These are phyloP conservation scores for Drosophila nigromelanica DNA, from an alignment of 1,140 invertebrate genomes.

Conservation along the genomic window DNA sequence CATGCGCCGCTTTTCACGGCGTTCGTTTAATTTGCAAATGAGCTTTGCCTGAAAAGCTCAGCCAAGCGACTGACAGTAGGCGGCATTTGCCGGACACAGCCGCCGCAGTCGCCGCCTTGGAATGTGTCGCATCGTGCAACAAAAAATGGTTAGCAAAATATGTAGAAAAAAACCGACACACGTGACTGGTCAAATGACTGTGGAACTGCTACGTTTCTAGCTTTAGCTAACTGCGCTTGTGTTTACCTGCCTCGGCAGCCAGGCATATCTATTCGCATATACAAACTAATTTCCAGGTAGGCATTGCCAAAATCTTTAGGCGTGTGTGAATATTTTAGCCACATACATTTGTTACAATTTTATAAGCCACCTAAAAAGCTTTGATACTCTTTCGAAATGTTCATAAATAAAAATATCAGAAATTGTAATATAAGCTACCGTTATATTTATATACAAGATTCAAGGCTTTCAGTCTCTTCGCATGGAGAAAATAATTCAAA, in stretches of 20 bases:
- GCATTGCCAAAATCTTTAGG: slow-evolving; percentile 19
- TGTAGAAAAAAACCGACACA: slow-evolving; percentile 1
- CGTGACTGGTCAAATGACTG: slow-evolving; percentile 31
- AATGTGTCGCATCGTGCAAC: slow-evolving; percentile 18
- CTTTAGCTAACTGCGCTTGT: not conserved
- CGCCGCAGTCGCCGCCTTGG: slow-evolving; percentile 10
- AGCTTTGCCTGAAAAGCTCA: slow-evolving; percentile 54
- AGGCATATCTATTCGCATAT: not conserved
- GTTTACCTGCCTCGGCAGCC: not conserved
- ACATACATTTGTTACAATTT: not conserved
- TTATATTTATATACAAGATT: too few relatives aligned
- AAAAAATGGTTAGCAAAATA: not conserved
- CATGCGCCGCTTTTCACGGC: slow-evolving; percentile 34
- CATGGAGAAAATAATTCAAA: too few relatives aligned
- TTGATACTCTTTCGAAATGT: not conserved
- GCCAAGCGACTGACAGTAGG: slow-evolving; percentile 48
- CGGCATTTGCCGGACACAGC: slow-evolving; percentile 35
- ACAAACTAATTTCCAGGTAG: slow-evolving; percentile 1
- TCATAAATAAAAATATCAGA: too few relatives aligned
- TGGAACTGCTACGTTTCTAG: not conserved
- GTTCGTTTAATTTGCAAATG: slow-evolving; percentile 79
- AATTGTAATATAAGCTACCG: too few relatives aligned
- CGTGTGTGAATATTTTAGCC: slow-evolving; percentile 24
- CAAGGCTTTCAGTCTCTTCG: too few relatives aligned
- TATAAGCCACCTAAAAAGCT: not conserved